These are phyloP conservation scores for Ammodytes dubius DNA, from an alignment of 2,113 vertebrate genomes.

Conservation along the genomic window DNA sequence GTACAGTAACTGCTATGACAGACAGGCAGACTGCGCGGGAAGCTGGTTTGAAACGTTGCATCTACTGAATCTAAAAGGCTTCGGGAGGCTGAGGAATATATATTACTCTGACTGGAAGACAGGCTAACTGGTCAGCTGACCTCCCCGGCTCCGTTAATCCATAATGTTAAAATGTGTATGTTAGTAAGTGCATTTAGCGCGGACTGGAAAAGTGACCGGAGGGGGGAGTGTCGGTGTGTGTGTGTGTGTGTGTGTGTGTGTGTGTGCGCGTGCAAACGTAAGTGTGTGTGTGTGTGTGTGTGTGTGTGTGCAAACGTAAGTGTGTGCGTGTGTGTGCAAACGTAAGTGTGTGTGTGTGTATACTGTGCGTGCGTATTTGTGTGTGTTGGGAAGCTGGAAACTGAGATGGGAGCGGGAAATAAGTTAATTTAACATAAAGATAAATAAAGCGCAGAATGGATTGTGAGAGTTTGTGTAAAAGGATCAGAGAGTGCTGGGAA, in stretches of 20 bases:
- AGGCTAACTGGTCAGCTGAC: constrained; percentile 22
- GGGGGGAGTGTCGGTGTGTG: no score
- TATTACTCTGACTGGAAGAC: constrained; percentile 39
- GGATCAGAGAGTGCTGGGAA: constrained; percentile 65
- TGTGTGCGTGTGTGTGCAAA: no score
- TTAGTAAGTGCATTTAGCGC: constrained; percentile 17
- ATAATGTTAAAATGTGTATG: constrained; percentile 21
- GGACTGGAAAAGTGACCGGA: constrained; percentile 10
- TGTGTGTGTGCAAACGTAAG: no score
- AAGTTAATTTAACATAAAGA: constrained; percentile 13
- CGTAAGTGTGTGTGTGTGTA: no score
- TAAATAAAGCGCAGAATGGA: constrained; percentile 30
- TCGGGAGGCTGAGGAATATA: not conserved
- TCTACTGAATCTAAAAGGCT: constrained; percentile 19
- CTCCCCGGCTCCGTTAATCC: constrained; percentile 20
- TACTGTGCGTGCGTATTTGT: no score
- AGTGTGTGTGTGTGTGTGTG: no score
- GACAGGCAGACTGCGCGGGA: not conserved
- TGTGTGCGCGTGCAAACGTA: no score
- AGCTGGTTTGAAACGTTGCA: constrained; percentile 17
- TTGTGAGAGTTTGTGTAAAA: constrained; percentile 33
- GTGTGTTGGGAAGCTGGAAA: constrained; percentile 1
- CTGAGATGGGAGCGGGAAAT: constrained; percentile 4
- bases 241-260: no score
- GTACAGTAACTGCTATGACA: not conserved